Evolutionary conservation across 2,797 vertebrate species (phyloP), one percentile per base, ranked within the genome.

Genomic region (Paedocypris micromegethes): DNA sequence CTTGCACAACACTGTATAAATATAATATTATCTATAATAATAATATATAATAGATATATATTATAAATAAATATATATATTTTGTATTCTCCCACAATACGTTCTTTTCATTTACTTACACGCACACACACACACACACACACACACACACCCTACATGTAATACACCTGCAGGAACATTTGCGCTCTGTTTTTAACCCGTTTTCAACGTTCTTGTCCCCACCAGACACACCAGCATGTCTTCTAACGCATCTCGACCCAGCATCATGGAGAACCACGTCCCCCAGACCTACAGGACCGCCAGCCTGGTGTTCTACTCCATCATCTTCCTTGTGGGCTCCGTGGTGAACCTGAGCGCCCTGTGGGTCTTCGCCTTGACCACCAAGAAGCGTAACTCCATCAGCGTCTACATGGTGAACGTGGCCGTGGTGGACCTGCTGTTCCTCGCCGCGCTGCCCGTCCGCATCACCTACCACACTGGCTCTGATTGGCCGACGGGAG

Each of bases 321-420:
- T 93, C 73, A 78, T 97, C 79, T 91, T 98, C 63, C 2, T 72
- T 63, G 86, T 95, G 3, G 96, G 96, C 70, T 58, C 93, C 40
- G 3, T 91, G 40, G 96, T 99, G 62, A 99, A 99, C 3, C 42
- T 91, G 73, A 92, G 91, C 0, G 96, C 96, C 1, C 79, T 99
- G 23, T 98, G 94, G 95, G 96, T 99, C 58, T 99, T 99, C 83
- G 92, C 93, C 58, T 90, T 97, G 72, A 95, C 93, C 65, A 99
- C 96, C 72, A 99, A 97, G 84, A 95, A 92, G 80, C 90, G 90
- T 81, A 99, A 90, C 77, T 96, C 94, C 0, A 92, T 97, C 75
- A 96, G 92, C 0, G 77, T 98, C 61, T 94, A 98, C 46, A 99
- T 99, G 96, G 95, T 96, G 79, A 98, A 98, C 0, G 94, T 99